A percentile compares a stretch with the other conserved stretches of the same genome.
phyloP scores from a whole-genome alignment of 2,113 vertebrate species.

The Dolichallabes microphthalmus region DNA sequence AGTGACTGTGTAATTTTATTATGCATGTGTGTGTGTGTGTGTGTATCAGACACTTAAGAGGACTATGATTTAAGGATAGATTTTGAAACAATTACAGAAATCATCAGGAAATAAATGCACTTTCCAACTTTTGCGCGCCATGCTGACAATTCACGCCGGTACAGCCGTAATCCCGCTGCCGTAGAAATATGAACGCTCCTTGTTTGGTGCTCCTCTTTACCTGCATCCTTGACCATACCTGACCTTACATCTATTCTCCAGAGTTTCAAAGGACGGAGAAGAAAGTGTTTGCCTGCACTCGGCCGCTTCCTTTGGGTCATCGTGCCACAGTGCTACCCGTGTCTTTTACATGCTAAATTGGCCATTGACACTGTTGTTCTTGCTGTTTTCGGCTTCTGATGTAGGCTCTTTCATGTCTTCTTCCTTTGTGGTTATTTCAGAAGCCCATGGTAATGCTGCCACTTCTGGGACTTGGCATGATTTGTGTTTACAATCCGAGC shows the following conservation, averaged over 20 bases:
- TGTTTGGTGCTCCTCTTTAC: slow-evolving; percentile 3
- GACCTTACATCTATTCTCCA: slow-evolving; percentile 9
- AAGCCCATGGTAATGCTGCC: not conserved
- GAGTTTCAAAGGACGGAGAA: not conserved
- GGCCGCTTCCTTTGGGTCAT: not conserved
- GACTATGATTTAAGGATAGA: not conserved
- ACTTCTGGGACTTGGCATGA: slow-evolving; percentile 13
- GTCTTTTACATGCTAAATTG: slow-evolving; percentile 26
- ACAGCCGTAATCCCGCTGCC: slow-evolving; percentile 4
- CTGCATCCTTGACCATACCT: slow-evolving; percentile 6
- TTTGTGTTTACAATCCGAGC: slow-evolving; percentile 15
- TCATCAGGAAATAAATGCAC: not conserved
- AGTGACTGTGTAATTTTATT: not conserved
- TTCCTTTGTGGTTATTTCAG: slow-evolving; percentile 20
- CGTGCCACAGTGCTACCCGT: not conserved
- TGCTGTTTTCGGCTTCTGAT: slow-evolving; percentile 9
- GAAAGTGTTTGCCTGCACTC: not conserved
- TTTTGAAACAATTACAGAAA: not conserved
- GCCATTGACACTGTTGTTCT: slow-evolving; percentile 20
- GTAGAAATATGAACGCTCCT: not conserved
- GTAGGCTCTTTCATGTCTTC: slow-evolving; percentile 8
- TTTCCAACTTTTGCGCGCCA: not conserved
- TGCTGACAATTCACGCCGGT: not conserved
- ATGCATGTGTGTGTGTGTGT: not conserved
- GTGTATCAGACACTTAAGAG: not conserved